A percentile compares a stretch with the other conserved stretches of the same genome.
Conservation (phyloP, 2,797 vertebrate genomes). For the Apogon talboti region DNA sequence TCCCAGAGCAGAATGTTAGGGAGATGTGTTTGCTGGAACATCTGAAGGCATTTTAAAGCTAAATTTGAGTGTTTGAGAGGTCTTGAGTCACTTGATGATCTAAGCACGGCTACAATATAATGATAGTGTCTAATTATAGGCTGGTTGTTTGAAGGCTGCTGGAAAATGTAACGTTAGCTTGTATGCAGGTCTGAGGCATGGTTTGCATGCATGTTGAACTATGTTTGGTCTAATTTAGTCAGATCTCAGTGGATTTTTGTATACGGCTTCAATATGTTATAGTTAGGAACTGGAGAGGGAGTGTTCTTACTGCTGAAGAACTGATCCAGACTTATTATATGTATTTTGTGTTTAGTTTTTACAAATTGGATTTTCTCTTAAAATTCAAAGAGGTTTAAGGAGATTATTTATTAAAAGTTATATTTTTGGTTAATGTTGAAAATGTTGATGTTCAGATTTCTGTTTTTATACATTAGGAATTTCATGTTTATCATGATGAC, state of each 20-base stretch:
- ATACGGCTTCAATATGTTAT: constrained; percentile 35
- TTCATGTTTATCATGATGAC: too few relatives aligned
- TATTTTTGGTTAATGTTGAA: too few relatives aligned
- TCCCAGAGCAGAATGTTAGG: not conserved
- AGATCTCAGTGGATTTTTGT: constrained; percentile 39
- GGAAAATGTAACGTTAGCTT: constrained; percentile 74
- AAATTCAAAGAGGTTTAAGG: too few relatives aligned
- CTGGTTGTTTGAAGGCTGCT: constrained; percentile 67
- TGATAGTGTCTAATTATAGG: constrained; percentile 76
- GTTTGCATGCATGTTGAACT: constrained; percentile 55
- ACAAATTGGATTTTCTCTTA: too few relatives aligned
- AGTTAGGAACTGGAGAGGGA: constrained; percentile 8
- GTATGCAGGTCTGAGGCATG: constrained; percentile 61
- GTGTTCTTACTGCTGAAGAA: constrained; percentile 10
- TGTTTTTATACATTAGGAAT: too few relatives aligned
- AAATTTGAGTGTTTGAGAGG: constrained; percentile 45
- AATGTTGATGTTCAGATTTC: too few relatives aligned
- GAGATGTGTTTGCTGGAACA: constrained; percentile 37
- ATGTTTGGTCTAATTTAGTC: constrained; percentile 64
- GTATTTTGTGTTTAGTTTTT: not conserved
- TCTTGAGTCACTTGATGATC: constrained; percentile 68
- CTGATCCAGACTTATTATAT: constrained; percentile 20
- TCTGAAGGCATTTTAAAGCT: constrained; percentile 67
- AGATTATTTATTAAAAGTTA: too few relatives aligned
- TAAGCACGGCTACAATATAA: constrained; percentile 72